Base-by-base conservation (phyloP, 2,888 invertebrate genomes). In the Augiades crinisus region DNA sequence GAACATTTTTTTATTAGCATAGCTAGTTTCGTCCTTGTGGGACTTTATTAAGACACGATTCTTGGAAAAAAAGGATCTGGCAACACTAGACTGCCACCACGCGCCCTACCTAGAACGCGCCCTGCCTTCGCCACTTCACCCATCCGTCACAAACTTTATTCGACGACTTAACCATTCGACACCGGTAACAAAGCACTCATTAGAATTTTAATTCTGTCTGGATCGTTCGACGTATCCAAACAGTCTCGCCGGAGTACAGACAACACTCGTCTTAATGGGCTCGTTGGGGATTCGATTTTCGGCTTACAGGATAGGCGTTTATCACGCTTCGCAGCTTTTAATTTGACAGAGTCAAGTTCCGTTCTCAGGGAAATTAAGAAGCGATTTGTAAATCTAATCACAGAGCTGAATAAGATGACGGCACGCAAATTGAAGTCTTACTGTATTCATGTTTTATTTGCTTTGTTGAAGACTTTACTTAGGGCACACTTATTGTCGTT, bases 101-200 rank as follows among this genome's bases (percentile, higher is more conserved):
- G 61, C 65, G 60, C 61, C 63, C 64, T n/a, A n/a, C n/a, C n/a
- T n/a, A n/a, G 60, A 72, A 67, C 72, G 72, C 71, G 77, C 73
- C 81, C 75, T 80, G 80, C 82, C 83, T 74, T 72, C 78, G 57
- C 63, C 52, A 50, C 55, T 56, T 31, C 53, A 55, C 53, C 56
- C 56, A 56, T 57, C 57, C 46, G 53, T 56, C 57, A 57, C 53
- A 61, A 67, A 62, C 60, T 62, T 64, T 61, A 63, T 56, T 57
- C 53, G 53, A n/a, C 59, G 47, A 61, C 52, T 57, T 53, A 53
- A 33, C 22, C 40, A 49, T 49, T 49, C 49, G 49, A 17, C 49
- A 34, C 14, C 41, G 49, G 41, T 31, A 40, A 54, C 52, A 49
- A 49, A 55, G 57, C 56, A 36, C 41, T 36, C 41, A 34, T 50